phyloP scores from a whole-genome alignment of 2,888 invertebrate genomes.

The Alitta virens region DNA sequence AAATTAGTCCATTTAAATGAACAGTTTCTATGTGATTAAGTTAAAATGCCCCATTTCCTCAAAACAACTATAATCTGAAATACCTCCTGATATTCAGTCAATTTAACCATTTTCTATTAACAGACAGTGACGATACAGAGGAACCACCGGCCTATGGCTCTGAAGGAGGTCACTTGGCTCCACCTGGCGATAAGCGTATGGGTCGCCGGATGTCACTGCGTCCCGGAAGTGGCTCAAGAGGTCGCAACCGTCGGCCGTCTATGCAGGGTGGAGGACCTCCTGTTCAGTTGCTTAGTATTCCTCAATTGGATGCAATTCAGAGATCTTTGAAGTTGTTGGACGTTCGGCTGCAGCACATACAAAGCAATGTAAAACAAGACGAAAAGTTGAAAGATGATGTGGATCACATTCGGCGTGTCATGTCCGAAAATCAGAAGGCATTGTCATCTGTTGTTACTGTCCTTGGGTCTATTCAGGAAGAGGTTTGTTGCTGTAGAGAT shows the following conservation, averaged over 20 bases:
- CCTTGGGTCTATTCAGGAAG: slow-evolving; percentile 53
- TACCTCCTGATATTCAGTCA: too few species aligned
- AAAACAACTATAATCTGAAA: too few species aligned
- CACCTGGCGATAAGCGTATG: neutral
- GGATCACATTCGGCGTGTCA: slow-evolving; percentile 52
- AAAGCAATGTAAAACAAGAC: slow-evolving; percentile 52
- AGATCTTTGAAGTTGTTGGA: slow-evolving; percentile 54
- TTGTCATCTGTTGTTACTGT: slow-evolving; percentile 54
- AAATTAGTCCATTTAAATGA: too few species aligned
- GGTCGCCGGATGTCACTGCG: slow-evolving; percentile 11
- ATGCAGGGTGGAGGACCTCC: slow-evolving; percentile 36
- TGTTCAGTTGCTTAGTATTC: slow-evolving; percentile 53
- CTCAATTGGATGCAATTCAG: slow-evolving; percentile 55
- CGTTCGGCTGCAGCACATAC: slow-evolving; percentile 55
- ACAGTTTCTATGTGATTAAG: too few species aligned
- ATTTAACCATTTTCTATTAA: too few species aligned
- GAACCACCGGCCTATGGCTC: neutral
- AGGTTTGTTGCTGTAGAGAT: too few species aligned
- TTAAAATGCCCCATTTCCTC: too few species aligned
- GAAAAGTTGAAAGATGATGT: slow-evolving; percentile 53
- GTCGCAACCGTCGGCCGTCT: slow-evolving; percentile 38
- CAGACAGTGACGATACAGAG: slow-evolving; percentile 11
- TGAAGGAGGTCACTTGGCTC: neutral
- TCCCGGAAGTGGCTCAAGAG: slow-evolving; percentile 30
- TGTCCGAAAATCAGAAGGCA: slow-evolving; percentile 57